phyloP scores from a whole-genome alignment of 2,113 vertebrate species.

The Oxyura jamaicensis region DNA sequence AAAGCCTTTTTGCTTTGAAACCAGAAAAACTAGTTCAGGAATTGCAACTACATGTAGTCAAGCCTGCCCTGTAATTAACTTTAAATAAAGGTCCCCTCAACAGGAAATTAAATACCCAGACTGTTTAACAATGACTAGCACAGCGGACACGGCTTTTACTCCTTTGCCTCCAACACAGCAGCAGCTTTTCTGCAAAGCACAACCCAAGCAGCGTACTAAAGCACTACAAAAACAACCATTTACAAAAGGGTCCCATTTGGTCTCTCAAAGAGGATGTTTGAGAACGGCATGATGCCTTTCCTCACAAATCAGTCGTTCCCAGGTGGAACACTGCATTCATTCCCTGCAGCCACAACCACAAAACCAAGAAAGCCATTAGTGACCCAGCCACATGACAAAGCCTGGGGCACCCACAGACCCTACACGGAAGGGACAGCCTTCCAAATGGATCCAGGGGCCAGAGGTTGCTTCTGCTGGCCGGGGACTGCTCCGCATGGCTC shows the following conservation, averaged over 20 bases:
- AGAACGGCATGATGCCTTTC: not conserved
- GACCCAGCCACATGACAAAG: not conserved
- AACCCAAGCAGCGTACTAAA: not conserved
- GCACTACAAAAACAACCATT: not conserved
- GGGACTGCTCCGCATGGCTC: not conserved
- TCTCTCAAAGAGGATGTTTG: not conserved
- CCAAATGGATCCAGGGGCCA: not conserved
- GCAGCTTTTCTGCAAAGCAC: not conserved
- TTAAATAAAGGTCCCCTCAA: not conserved
- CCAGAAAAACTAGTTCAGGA: not conserved
- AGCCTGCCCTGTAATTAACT: slow-evolving; percentile 24
- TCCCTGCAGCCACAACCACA: not conserved
- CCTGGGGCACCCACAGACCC: not conserved
- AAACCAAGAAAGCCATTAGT: not conserved
- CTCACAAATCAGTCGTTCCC: not conserved
- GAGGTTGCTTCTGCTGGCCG: slow-evolving; percentile 22
- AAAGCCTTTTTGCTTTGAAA: not conserved
- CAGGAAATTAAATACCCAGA: not conserved
- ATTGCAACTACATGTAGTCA: not conserved
- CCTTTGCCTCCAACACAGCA: not conserved
- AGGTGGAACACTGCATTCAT: not conserved
- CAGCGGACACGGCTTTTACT: not conserved
- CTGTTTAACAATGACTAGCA: not conserved
- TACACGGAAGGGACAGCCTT: not conserved
- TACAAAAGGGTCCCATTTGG: not conserved